Evolutionary conservation across 1,140 invertebrate genomes (phyloP).

Genomic region (Stegodyphus dumicola): DNA sequence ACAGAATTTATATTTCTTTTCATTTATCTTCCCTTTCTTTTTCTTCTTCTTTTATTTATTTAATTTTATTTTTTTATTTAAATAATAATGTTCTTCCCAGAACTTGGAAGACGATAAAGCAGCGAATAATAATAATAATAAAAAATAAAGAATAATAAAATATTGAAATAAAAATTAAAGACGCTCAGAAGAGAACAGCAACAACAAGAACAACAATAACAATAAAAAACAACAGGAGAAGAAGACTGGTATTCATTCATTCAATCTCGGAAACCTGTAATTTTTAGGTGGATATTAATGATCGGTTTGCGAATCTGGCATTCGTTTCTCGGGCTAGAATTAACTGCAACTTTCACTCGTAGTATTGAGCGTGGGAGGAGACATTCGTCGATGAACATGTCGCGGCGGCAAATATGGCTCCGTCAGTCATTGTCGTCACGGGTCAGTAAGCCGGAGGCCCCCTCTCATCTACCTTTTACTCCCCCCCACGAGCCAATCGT

Average conservation of each 20-base stretch:
- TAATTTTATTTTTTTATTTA: not conserved
- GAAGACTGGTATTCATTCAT: not conserved
- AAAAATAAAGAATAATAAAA: not conserved
- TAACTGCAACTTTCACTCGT: too few relatives aligned
- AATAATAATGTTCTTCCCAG: not conserved
- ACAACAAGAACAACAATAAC: not conserved
- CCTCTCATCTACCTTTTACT: not conserved
- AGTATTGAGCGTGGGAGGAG: too few relatives aligned
- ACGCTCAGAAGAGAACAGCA: not conserved
- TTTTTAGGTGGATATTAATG: constrained; percentile 22
- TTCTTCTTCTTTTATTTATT: constrained; percentile 5
- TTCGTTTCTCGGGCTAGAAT: too few relatives aligned
- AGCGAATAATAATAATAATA: not conserved
- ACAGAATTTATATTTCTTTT: too few relatives aligned
- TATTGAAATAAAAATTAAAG: not conserved
- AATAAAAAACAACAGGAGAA: not conserved
- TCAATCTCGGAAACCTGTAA: constrained; percentile 6
- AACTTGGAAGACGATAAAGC: not conserved
- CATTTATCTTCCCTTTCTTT: too few relatives aligned
- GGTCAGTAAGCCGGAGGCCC: constrained; percentile 16
- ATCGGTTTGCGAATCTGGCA: not conserved
- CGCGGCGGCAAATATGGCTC: constrained; percentile 1
- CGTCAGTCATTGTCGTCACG: not conserved
- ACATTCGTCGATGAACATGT: constrained; percentile 2
- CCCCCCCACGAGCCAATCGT: not conserved